Evolutionary conservation across 2,797 vertebrate species (phyloP).

Genomic region (Delichon dasypus): DNA sequence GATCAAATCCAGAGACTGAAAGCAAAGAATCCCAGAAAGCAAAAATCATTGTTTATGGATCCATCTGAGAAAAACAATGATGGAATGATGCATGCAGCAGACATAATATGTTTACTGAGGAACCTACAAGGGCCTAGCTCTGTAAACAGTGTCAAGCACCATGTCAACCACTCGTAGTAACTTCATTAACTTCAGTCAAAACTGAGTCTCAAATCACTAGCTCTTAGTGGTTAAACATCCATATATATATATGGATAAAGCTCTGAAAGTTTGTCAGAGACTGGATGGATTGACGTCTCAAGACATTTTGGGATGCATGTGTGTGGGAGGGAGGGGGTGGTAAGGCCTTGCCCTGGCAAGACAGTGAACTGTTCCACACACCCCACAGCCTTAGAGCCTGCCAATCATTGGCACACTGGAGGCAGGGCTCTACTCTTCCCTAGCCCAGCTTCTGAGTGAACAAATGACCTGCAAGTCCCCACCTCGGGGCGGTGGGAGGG

Average conservation of each 20-base stretch:
- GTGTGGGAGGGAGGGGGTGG: background rate
- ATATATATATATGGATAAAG: too few relatives aligned
- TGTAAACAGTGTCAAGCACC: background rate
- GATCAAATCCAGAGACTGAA: background rate
- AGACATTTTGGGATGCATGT: background rate
- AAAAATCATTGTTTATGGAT: background rate
- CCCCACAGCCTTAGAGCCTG: fast-evolving
- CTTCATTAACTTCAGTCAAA: background rate
- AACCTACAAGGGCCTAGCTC: background rate
- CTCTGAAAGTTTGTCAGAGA: background rate
- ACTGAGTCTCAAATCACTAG: background rate
- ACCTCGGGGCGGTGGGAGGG: fast-evolving
- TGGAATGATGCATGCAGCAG: background rate
- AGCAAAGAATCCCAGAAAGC: background rate
- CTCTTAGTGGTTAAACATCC: background rate
- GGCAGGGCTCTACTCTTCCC: background rate
- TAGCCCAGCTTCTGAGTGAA: background rate
- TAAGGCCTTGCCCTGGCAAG: background rate
- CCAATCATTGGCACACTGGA: background rate
- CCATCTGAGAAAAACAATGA: background rate
- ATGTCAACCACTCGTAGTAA: background rate
- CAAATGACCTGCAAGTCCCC: background rate
- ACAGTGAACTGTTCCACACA: background rate
- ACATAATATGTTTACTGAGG: background rate
- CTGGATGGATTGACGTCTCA: fast-evolving